Evolutionary conservation across 2,113 vertebrate genomes (phyloP).

Genomic region (Pangasianodon gigas): DNA sequence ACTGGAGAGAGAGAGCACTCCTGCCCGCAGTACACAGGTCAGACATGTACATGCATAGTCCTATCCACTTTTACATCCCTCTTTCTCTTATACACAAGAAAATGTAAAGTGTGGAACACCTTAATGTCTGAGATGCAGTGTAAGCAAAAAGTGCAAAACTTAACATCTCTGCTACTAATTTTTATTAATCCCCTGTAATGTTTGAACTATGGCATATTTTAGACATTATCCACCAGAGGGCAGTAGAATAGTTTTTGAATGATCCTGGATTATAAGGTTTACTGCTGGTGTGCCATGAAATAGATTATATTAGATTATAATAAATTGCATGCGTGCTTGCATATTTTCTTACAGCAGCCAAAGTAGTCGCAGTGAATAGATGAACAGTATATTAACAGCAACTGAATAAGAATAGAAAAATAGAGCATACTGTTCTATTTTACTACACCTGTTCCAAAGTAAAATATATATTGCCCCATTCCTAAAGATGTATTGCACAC

Average conservation of each 20-base stretch:
- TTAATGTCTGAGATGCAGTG: not conserved
- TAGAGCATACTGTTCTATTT: not conserved
- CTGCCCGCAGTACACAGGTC: slow-evolving; percentile 83
- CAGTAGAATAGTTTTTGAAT: not conserved
- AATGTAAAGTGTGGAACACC: not conserved
- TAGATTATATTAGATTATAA: not conserved
- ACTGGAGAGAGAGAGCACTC: slow-evolving; percentile 80
- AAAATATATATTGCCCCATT: not conserved
- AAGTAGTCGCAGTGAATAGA: not conserved
- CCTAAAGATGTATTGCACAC: not conserved
- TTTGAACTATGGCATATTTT: not conserved
- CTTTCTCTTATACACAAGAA: not conserved
- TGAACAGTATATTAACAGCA: not conserved
- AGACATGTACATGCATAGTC: slow-evolving; percentile 41
- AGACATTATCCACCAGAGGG: slow-evolving; percentile 45
- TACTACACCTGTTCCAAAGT: no score
- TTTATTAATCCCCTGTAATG: not conserved
- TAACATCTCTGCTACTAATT: not conserved
- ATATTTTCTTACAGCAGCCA: not conserved
- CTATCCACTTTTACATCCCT: not conserved
- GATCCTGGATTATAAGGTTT: not conserved
- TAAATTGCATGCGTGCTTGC: no score
- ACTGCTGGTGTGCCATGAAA: not conserved
- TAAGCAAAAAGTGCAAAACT: not conserved
- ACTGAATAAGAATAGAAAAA: not conserved